Evolutionary conservation across 2,888 invertebrate genomes (phyloP), one percentile per base, ranked within the genome.

Genomic region (Amaurobius ferox): DNA sequence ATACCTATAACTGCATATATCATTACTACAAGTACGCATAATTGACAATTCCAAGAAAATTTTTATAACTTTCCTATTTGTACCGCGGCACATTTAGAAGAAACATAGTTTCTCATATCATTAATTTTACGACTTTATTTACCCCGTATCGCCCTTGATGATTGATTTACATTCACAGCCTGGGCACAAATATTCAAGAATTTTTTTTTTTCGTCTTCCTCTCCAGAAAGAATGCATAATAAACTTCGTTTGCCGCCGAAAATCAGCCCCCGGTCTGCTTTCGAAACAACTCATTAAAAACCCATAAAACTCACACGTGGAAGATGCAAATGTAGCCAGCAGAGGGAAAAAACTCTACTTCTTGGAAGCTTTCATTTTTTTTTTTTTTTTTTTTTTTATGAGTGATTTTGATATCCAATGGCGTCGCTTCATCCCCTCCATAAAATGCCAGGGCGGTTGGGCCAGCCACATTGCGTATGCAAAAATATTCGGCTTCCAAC

Each of bases 381-480:
- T 1, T 1, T 1, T 48, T 16, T 48, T 16, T 0, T 16, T 16
- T 11, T 11, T 35, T 35, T 11, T 7, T 11, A 35, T 11, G 35
- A 7, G 35, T 11, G 35, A 35, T 44, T 44, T 44, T 23, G 19
- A 23, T 35, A 39, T 40, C 70, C 68, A 70, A 79, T 79, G 16
- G 66, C 19, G 40, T 40, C n/a, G 13, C 32, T 26, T 29, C 28
- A 28, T 44, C 23, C 73, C 62, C 9, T 62, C 74, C 68, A 30
- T 68, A 61, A 74, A 74, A 76, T 48, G 76, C 73, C 48, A 55
- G 30, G 48, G 40, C n/a, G n/a, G 30, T 55, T 29, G 55, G 44
- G n/a, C 9, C 23, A 29, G 9, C 11, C 29, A 64, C 71, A 79
- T 79, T 79, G 40, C n/a, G 62, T 62, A 79, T 79, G 79, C 79